Base-by-base conservation (phyloP, 2,888 invertebrate species). In the Megaustenia siamemsis region DNA sequence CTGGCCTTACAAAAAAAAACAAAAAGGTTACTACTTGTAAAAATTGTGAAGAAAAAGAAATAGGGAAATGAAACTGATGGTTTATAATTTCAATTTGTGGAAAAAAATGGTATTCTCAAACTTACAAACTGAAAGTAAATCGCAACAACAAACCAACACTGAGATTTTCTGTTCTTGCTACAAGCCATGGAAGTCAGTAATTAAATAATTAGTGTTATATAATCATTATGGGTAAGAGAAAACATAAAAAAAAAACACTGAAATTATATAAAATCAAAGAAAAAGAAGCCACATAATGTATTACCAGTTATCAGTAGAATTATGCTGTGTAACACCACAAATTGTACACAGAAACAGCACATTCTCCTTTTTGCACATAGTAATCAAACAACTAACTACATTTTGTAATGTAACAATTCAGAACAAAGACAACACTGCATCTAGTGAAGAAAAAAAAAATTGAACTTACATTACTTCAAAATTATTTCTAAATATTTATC, bases 141-240 rank as follows among this genome's bases (percentile, higher is more conserved):
- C 38, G 2, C 21, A 38, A 38, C 18, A 69, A 40, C 24, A 21
- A 28, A 73, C 28, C 8, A 73, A 18, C 5, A 24, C 24, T 43
- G 15, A 69, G 43, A 45, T 45, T 2, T 45, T n/a, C 43, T 56
- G 35, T 60, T 38, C 8, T 40, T 15, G 32, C n/a, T 12, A 56
- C 77, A 63, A 53, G 40, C 18, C 38, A 77, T 63, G 18, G 40
- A 35, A 77, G 38, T 76, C 56, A 56, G 32, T 38, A 56, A 56
- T 53, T 28, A 63, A 56, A 35, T 24, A 73, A 73, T 63, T 24
- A n/a, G 63, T 10, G 43, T 35, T 40, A n/a, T 60, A 77, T 60
- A 63, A 60, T 63, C 60, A 10, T 60, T 60, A 15, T 40, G 43
- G 60, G 77, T 32, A 77, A 24, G 24, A 38, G 43, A 40, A 73